Conservation (phyloP, 2,888 invertebrate species). For the Aspidiotus destructor region DNA sequence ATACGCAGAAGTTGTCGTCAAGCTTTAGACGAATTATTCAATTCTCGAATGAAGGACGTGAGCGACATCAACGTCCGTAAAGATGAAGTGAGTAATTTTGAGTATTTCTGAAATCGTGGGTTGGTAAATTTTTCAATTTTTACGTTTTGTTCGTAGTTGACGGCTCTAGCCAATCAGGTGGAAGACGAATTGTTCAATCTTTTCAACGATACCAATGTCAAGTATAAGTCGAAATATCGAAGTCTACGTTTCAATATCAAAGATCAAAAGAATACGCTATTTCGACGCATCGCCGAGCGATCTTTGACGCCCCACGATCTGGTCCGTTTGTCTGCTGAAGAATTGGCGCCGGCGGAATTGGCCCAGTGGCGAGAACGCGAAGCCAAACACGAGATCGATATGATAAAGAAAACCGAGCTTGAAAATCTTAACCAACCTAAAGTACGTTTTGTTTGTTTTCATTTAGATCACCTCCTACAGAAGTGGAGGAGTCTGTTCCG, state of each 20-base stretch:
- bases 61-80: slow-evolving; percentile 44
- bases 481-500: too few species aligned
- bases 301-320: slow-evolving; percentile 70
- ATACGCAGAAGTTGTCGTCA: slow-evolving; percentile 74
- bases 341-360: slow-evolving; percentile 85
- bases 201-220: slow-evolving; percentile 68
- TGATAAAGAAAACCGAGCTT: slow-evolving; percentile 80
- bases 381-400: slow-evolving; percentile 77
- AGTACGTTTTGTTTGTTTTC: slow-evolving; percentile 28
- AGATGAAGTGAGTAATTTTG: slow-evolving; percentile 39
- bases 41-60: slow-evolving; percentile 49
- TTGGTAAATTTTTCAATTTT: background rate
- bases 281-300: slow-evolving; percentile 70
- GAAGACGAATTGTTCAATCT: slow-evolving; percentile 74
- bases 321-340: slow-evolving; percentile 79
- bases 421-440: slow-evolving; percentile 69
- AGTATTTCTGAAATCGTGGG: background rate
- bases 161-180: slow-evolving; percentile 55
- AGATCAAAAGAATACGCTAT: slow-evolving; percentile 82
- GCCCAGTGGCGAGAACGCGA: slow-evolving; percentile 90
- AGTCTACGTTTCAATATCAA: slow-evolving; percentile 87
- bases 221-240: slow-evolving; percentile 85
- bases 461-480: too few species aligned
- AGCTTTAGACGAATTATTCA: slow-evolving; percentile 56
- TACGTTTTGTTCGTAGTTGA: slow-evolving; percentile 39